Evolutionary conservation across 2,797 vertebrate species (phyloP), one percentile per base, ranked within the genome.

Genomic region (Babyrousa celebensis): DNA sequence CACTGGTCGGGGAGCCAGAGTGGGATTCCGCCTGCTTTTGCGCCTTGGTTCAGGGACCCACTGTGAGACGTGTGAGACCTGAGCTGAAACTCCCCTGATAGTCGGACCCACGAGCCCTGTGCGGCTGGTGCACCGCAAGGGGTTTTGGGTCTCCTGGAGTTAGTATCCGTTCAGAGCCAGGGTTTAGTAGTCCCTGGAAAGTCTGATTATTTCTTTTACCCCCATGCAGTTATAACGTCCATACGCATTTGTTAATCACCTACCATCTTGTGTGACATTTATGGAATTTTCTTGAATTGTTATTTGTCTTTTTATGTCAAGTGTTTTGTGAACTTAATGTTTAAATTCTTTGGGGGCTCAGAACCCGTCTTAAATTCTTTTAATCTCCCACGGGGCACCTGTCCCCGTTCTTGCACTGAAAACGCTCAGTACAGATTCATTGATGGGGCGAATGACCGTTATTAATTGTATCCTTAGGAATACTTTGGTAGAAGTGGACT

Each of bases 401-500:
- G 17, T 58, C 83, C 20, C 29, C 60, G 40, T 68, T 60, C 48
- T 94, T 92, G 14, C 8, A 40, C 11, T 56, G 79, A 52, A 83
- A 80, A 58, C 48, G 27, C 14, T 60, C 40, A 62, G 3, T 78
- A 84, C 29, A 71, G 63, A 74, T 43, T 82, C 29, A 63, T 43
- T 70, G 40, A 58, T 40, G 17, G 7, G 60, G n/a, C 40, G 36
- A 62, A 5, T 62, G 36, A 40, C 72, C 72, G n/a, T 87, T 87
- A 77, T 52, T 70, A 70, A 72, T 74, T 78, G n/a, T 80, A 4
- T 71, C 29, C 18, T 85, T 82, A 92, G 54, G 40, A 83, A 85
- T 48, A 85, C 29, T 89, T 71, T 52, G 54, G 16, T 68, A 89
- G 78, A 56, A 85, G 62, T 84, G 58, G 84, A 63, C 62, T 75